These are phyloP conservation scores for Trissonchulus latispiculum DNA, from an alignment of 2,888 invertebrate genomes.

Conservation along the genomic window DNA sequence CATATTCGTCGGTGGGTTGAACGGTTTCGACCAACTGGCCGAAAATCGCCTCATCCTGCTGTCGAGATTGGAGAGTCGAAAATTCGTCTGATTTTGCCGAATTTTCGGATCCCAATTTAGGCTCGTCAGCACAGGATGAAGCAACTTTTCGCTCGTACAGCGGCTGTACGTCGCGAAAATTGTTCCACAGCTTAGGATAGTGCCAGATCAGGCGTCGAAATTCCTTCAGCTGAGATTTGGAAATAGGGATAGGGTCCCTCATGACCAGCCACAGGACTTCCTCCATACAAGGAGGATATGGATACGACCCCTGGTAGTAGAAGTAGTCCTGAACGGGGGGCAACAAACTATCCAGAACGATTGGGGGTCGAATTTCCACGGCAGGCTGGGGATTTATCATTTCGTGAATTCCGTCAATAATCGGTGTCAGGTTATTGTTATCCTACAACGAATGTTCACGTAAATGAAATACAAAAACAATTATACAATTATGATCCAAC, in stretches of 20 bases:
- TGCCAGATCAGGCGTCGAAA: background rate
- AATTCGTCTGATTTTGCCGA: too few species aligned
- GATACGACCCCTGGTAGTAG: background rate
- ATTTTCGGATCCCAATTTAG: background rate
- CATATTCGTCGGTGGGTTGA: too few species aligned
- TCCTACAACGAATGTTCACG: too few species aligned
- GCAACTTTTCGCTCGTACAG: background rate
- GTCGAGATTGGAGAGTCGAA: background rate
- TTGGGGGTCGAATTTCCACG: slow-evolving; percentile 9
- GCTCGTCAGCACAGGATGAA: background rate
- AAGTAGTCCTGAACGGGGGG: background rate
- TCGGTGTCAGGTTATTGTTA: background rate
- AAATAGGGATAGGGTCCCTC: background rate
- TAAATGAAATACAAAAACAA: too few species aligned
- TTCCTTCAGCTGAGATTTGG: background rate
- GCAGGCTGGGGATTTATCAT: background rate
- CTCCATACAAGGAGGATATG: background rate
- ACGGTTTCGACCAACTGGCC: too few species aligned
- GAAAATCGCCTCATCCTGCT: background rate
- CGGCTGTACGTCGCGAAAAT: background rate
- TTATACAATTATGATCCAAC: too few species aligned
- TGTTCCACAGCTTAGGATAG: background rate
- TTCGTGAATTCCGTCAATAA: slow-evolving; percentile 6
- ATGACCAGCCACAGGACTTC: slow-evolving; percentile 2
- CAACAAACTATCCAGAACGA: background rate